Percentiles rank a stretch among this genome's conserved stretches.
Evolutionary conservation across 2,888 invertebrate species (phyloP).

Genomic region (Acronicta alni): DNA sequence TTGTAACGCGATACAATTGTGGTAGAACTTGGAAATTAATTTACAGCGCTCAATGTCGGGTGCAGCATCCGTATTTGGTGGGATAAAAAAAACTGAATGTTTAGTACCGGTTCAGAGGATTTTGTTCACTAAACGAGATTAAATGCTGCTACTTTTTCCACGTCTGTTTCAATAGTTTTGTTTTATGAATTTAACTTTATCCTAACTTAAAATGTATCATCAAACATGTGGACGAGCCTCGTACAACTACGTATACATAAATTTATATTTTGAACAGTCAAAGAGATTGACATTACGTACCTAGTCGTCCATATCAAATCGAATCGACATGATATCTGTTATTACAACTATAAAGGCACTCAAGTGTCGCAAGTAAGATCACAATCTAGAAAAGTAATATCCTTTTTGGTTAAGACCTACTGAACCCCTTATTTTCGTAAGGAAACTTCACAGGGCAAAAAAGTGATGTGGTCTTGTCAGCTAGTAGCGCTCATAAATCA

Average conservation of each 20-base stretch:
- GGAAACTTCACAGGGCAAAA: slow-evolving; percentile 65
- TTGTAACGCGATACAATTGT: slow-evolving; percentile 71
- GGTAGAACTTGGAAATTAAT: slow-evolving; percentile 71
- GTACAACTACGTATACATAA: slow-evolving; percentile 34
- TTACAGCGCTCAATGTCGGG: slow-evolving; percentile 51
- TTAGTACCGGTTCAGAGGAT: slow-evolving; percentile 27
- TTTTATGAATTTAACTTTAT: not conserved
- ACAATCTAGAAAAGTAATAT: slow-evolving; percentile 80
- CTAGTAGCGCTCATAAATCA: slow-evolving; percentile 71
- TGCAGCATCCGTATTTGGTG: slow-evolving; percentile 51
- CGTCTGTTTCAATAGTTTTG: slow-evolving; percentile 6
- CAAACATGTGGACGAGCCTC: slow-evolving; percentile 11
- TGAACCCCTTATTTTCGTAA: slow-evolving; percentile 61
- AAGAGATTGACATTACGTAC: slow-evolving; percentile 15
- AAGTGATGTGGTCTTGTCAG: slow-evolving; percentile 62
- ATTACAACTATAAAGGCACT: slow-evolving; percentile 56
- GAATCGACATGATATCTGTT: slow-evolving; percentile 45
- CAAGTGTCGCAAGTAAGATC: slow-evolving; percentile 67
- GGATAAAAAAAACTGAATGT: slow-evolving; percentile 39
- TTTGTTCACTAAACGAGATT: slow-evolving; percentile 27
- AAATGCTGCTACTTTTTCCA: slow-evolving; percentile 11
- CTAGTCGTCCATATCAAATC: slow-evolving; percentile 34
- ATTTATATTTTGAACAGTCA: slow-evolving; percentile 16
- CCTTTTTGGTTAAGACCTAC: slow-evolving; percentile 70
- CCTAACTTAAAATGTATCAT: slow-evolving; percentile 7